Base-by-base conservation (phyloP, 2,113 vertebrate genomes). In the Pluvialis apricaria region DNA sequence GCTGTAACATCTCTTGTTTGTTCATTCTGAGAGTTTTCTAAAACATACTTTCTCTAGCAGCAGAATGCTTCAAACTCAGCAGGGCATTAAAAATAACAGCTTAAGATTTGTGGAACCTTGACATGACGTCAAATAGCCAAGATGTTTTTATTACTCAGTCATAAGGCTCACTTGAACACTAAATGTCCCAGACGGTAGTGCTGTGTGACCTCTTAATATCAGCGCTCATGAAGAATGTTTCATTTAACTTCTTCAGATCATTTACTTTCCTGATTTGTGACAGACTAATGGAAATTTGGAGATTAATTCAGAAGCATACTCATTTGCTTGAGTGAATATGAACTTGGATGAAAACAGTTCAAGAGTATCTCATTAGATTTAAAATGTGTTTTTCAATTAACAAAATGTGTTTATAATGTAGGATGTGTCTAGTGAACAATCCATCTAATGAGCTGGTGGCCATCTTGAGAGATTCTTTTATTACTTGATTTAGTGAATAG, bases 181-280 rank as follows among this genome's bases (percentile, higher is more conserved):
- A 86, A 92, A 90, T 82, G 70, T 85, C 55, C 82, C 83, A 92
- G 90, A 68, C 31, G 79, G 52, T 62, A 71, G 57, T 77, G 58
- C 57, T 88, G 64, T 86, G 82, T 94, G 64, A 95, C 90, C 88
- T 96, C 86, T 90, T 90, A 90, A 82, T 90, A 89, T 34, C 14
- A 1, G 19, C 0, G 1, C 68, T 95, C 28, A 22, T 86, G 62
- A 90, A 90, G 62, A 92, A 94, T 89, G 66, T 95, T 90, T 76
- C 82, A 76, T 97, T 97, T 94, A 82, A 72, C 44, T 91, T 96
- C 88, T 91, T 87, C 91, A 82, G 75, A 73, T 94, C 83, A 82
- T 94, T 97, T 92, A 58, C 78, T 92, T 88, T 77, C 61, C 81
- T 96, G 91, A 89, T 95, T 95, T 95, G 77, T 88, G 81, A 88